Conservation (phyloP, 1,140 invertebrate genomes). For the Cheumatopsyche charites region DNA sequence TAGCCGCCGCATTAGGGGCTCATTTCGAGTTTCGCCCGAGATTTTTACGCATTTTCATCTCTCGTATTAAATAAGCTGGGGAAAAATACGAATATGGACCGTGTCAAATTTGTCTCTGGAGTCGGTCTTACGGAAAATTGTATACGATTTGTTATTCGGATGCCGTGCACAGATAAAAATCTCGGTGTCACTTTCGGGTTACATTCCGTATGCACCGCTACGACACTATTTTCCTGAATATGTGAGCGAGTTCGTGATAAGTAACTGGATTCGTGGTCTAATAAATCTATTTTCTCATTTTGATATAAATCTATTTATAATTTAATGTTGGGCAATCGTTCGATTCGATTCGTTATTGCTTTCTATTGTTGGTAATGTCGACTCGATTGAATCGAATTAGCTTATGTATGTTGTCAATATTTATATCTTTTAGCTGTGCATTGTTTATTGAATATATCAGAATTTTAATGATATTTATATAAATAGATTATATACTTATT, state of each 20-base stretch:
- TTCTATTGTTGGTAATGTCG: too few relatives aligned
- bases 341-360: too few relatives aligned
- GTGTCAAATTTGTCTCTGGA: conserved; percentile 45
- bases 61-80: background rate
- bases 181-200: conserved; percentile 42
- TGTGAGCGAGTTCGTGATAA: background rate
- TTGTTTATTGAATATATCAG: too few relatives aligned
- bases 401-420: too few relatives aligned
- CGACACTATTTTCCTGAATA: conserved; percentile 21
- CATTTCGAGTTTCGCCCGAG: conserved; percentile 7
- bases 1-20: conserved; percentile 19
- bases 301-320: background rate
- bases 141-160: conserved; percentile 45
- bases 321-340: too few relatives aligned
- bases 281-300: background rate
- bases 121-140: conserved; percentile 45
- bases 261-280: background rate
- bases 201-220: conserved; percentile 40
- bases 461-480: too few relatives aligned
- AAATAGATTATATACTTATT: too few relatives aligned
- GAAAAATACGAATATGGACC: conserved; percentile 35
- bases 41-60: background rate
- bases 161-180: conserved; percentile 45
- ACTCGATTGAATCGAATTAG: too few relatives aligned
- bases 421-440: too few relatives aligned